Percentiles rank a stretch among this genome's conserved stretches.
Conservation (phyloP, 2,113 vertebrate species). For the Chelonoidis abingdonii region DNA sequence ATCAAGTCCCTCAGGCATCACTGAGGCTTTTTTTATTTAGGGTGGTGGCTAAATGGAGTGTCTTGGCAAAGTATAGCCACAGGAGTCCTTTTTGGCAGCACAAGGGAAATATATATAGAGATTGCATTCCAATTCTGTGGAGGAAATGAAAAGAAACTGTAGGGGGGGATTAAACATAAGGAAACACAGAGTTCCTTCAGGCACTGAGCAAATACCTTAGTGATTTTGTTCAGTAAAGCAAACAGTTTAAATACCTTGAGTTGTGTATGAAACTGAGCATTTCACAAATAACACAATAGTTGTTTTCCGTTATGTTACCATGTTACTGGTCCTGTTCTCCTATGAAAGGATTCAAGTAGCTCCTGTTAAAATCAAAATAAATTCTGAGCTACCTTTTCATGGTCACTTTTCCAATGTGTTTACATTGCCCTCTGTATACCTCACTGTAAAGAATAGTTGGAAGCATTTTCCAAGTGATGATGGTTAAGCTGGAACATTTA, state of each 20-base stretch:
- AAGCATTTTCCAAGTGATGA: constrained; percentile 22
- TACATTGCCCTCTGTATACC: neutral
- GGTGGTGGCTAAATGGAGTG: constrained; percentile 40
- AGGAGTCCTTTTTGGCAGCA: constrained; percentile 40
- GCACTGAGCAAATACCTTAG: constrained; percentile 28
- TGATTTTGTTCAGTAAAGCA: constrained; percentile 51
- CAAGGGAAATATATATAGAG: neutral
- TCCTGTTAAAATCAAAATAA: constrained; percentile 6
- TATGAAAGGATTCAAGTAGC: neutral
- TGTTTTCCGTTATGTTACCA: neutral
- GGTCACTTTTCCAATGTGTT: neutral
- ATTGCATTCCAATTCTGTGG: constrained; percentile 48
- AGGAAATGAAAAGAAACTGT: constrained; percentile 49
- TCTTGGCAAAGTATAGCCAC: constrained; percentile 37
- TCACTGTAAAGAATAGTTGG: neutral
- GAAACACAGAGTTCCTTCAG: constrained; percentile 11
- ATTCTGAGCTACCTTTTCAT: neutral
- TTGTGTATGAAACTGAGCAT: neutral
- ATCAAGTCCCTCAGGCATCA: constrained; percentile 18
- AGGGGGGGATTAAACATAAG: constrained; percentile 52
- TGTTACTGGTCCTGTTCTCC: neutral
- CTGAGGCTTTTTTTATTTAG: constrained; percentile 29
- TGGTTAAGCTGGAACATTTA: constrained; percentile 21
- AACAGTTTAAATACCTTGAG: constrained; percentile 34
- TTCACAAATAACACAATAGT: neutral